A percentile compares a stretch with the other conserved stretches of the same genome.
phyloP scores from a whole-genome alignment of 2,888 invertebrate genomes.

The Drosophila paranaensis region DNA sequence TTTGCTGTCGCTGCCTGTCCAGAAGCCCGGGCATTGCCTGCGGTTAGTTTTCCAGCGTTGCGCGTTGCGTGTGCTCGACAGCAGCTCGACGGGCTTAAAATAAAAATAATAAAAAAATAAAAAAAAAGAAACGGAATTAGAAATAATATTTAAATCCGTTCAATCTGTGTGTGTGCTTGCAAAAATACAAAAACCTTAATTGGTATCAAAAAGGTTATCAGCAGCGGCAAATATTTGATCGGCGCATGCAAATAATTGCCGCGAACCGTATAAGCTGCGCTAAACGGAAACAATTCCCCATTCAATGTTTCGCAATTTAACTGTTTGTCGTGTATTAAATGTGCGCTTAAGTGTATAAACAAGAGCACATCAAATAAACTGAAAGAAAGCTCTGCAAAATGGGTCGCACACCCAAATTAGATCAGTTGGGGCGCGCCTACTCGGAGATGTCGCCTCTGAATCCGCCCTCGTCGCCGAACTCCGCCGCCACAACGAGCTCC shows the following conservation, averaged over 20 bases:
- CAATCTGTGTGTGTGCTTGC: constrained; percentile 12
- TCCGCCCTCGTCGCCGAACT: constrained; percentile 61
- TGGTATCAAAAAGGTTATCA: constrained; percentile 34
- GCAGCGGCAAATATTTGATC: constrained; percentile 37
- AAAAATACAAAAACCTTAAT: constrained; percentile 30
- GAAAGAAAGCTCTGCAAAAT: constrained; percentile 45
- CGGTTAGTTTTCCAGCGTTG: constrained; percentile 64
- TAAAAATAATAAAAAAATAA: neutral
- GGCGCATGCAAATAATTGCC: constrained; percentile 40
- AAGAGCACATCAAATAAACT: neutral
- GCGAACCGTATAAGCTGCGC: constrained; percentile 12
- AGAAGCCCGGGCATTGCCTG: constrained; percentile 33
- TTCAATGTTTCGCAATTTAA: constrained; percentile 12
- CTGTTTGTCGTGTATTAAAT: constrained; percentile 27
- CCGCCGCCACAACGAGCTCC: constrained; percentile 53
- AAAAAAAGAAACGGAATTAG: constrained; percentile 17
- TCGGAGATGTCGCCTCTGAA: constrained; percentile 85
- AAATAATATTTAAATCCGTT: constrained; percentile 26
- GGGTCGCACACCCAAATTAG: constrained; percentile 73
- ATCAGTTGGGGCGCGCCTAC: constrained; percentile 80
- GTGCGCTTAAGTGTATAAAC: constrained; percentile 16
- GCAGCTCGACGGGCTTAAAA: constrained; percentile 2
- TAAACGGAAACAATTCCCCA: constrained; percentile 20
- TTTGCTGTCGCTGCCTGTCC: constrained; percentile 41
- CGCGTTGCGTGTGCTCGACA: constrained; percentile 65